Conservation (phyloP, 1,140 invertebrate genomes). For the Proctacanthus coquilletti region DNA sequence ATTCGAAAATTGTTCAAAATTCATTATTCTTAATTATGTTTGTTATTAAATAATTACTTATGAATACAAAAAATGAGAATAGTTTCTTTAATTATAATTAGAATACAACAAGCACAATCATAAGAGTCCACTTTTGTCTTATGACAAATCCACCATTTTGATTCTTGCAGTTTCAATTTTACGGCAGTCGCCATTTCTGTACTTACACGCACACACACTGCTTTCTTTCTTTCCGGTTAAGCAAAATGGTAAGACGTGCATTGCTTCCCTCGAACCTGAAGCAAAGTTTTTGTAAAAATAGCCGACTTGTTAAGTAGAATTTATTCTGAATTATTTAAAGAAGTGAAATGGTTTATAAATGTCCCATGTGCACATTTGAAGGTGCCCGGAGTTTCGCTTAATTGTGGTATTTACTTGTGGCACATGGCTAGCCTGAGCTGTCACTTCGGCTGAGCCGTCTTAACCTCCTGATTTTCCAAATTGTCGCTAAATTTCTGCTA, state of each 20-base stretch:
- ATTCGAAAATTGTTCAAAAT: too few species aligned
- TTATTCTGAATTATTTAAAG: conserved; percentile 4
- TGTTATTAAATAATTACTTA: too few species aligned
- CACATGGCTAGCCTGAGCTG: too few species aligned
- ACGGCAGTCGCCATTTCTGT: not conserved
- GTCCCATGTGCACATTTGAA: not conserved
- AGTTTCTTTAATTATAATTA: not conserved
- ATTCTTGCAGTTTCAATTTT: not conserved
- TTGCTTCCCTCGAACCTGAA: conserved; percentile 1
- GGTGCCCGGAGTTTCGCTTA: not conserved
- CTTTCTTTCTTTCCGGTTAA: conserved; percentile 13
- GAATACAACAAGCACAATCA: not conserved
- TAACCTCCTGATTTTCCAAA: too few species aligned
- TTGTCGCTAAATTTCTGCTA: too few species aligned
- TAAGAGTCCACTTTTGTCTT: not conserved
- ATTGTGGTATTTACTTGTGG: not conserved
- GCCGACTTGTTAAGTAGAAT: conserved; percentile 4
- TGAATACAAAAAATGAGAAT: too few species aligned
- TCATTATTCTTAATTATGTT: too few species aligned
- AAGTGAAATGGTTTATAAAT: conserved; percentile 1
- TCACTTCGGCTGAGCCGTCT: too few species aligned
- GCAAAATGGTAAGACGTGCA: conserved; percentile 9
- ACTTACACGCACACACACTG: conserved; percentile 1
- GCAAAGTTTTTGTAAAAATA: not conserved
- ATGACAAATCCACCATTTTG: not conserved